Conservation (phyloP, 2,113 vertebrate genomes). For the Phrynosoma blainvillii region DNA sequence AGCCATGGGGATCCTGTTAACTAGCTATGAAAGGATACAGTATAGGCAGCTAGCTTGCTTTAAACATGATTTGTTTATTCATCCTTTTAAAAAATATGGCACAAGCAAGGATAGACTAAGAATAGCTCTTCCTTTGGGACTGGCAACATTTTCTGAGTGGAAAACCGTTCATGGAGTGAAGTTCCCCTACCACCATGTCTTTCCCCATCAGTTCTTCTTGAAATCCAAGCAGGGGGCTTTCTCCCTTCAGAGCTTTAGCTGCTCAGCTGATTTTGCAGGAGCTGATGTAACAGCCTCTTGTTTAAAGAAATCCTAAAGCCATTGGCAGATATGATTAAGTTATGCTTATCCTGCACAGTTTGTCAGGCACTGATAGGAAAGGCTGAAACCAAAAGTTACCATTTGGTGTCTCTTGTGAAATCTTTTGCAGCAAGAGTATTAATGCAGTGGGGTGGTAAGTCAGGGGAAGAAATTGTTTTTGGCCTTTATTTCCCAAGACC, state of each 20-base stretch:
- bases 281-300: slow-evolving; percentile 62
- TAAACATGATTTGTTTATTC: slow-evolving; percentile 70
- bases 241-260: slow-evolving; percentile 53
- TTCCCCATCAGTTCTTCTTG: slow-evolving; percentile 25
- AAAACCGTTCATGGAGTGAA: slow-evolving; percentile 70
- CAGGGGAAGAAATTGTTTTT: slow-evolving; percentile 35
- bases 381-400: slow-evolving; percentile 68
- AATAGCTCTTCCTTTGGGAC: slow-evolving; percentile 79
- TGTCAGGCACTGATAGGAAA: slow-evolving; percentile 64
- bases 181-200: slow-evolving; percentile 48
- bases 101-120: slow-evolving; percentile 79
- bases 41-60: slow-evolving; percentile 70
- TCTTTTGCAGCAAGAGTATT: slow-evolving; percentile 71
- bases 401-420: slow-evolving; percentile 75
- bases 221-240: slow-evolving; percentile 41
- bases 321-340: slow-evolving; percentile 75
- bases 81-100: slow-evolving; percentile 69
- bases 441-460: neutral
- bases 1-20: slow-evolving; percentile 71
- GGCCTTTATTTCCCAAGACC: slow-evolving; percentile 66
- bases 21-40: slow-evolving; percentile 63
- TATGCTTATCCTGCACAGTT: slow-evolving; percentile 70
- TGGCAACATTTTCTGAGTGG: slow-evolving; percentile 76
- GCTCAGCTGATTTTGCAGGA: slow-evolving; percentile 57
- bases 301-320: slow-evolving; percentile 74